Conservation (phyloP, 1,140 invertebrate genomes). For the Heliconius hewitsoni region DNA sequence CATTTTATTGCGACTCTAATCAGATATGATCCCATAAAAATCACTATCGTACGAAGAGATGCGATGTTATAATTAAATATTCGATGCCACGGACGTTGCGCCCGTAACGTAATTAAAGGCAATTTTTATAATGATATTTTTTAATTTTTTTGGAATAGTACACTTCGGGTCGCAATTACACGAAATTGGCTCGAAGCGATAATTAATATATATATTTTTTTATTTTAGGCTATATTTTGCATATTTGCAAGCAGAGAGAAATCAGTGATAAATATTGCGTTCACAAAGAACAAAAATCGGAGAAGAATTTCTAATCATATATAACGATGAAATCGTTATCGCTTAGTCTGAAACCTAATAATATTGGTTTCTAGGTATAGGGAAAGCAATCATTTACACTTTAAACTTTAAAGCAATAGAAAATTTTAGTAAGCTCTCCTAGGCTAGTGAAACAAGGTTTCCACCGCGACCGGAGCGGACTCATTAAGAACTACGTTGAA, state of each 20-base stretch:
- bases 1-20: not conserved
- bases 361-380: no score
- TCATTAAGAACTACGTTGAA: no score
- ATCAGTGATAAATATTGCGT: not conserved
- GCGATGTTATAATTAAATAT: not conserved
- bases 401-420: no score
- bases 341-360: no score
- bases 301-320: no score
- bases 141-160: not conserved
- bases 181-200: not conserved
- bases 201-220: not conserved
- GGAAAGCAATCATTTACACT: no score
- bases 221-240: not conserved
- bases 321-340: no score
- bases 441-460: no score
- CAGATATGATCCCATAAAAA: not conserved
- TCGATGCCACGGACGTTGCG: not conserved
- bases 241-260: not conserved
- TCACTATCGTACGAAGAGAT: not conserved
- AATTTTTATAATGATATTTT: slow-evolving; percentile 2
- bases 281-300: not conserved
- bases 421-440: no score
- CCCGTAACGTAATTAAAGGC: slow-evolving; percentile 2
- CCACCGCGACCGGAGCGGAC: no score
- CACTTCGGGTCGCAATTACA: not conserved